Conservation (phyloP, 2,888 invertebrate species). For the Cataglyphis rosenhaueri region DNA sequence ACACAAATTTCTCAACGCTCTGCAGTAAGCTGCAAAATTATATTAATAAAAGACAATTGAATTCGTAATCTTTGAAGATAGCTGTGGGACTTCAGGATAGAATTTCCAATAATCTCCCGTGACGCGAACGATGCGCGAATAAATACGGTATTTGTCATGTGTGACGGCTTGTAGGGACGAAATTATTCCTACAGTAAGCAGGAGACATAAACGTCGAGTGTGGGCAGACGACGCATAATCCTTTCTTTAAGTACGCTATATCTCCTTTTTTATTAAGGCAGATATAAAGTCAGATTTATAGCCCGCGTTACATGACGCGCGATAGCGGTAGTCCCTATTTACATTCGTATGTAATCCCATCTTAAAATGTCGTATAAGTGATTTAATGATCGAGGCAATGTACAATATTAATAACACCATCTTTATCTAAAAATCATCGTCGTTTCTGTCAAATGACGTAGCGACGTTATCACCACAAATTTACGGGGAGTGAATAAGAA, state of each 20-base stretch:
- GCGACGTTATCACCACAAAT: constrained; percentile 32
- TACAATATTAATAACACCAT: constrained; percentile 14
- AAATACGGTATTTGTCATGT: constrained; percentile 39
- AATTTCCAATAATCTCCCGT: constrained; percentile 36
- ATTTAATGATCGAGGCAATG: constrained; percentile 33
- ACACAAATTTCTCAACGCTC: neutral
- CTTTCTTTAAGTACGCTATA: constrained; percentile 44
- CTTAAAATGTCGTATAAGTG: constrained; percentile 38
- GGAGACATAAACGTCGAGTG: constrained; percentile 27
- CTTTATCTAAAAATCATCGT: constrained; percentile 36
- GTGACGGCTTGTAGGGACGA: constrained; percentile 4
- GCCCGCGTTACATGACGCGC: constrained; percentile 21
- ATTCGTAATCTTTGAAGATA: constrained; percentile 52
- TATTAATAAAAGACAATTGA: neutral
- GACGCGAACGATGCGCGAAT: neutral
- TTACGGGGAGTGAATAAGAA: constrained; percentile 35
- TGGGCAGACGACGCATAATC: constrained; percentile 34
- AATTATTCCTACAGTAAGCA: constrained; percentile 29
- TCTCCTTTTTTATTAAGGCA: constrained; percentile 45
- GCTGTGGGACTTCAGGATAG: constrained; percentile 35
- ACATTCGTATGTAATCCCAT: constrained; percentile 26
- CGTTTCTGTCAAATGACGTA: constrained; percentile 2
- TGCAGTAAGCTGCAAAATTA: neutral
- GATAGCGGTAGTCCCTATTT: constrained; percentile 35
- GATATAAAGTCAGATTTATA: constrained; percentile 50